phyloP scores from a whole-genome alignment of 2,113 vertebrate species.

The Halcyon senegalensis region DNA sequence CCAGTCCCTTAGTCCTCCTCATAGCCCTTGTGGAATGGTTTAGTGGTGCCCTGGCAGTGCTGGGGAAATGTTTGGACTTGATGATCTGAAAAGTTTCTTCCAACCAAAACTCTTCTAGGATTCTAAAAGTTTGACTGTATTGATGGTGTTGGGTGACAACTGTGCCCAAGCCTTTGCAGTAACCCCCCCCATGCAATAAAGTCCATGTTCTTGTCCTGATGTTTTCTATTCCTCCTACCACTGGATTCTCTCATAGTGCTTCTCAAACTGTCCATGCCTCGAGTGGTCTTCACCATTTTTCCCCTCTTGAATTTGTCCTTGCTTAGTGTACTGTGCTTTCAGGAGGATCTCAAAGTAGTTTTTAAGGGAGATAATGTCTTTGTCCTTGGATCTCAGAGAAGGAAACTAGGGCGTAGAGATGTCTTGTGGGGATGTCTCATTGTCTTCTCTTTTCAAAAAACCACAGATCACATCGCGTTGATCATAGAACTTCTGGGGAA shows the following conservation, averaged over 20 bases:
- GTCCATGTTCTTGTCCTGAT: neutral
- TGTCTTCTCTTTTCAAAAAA: slow-evolving; percentile 46
- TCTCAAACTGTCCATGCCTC: neutral
- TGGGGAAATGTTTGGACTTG: neutral
- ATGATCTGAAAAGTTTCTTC: neutral
- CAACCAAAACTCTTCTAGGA: too few species aligned
- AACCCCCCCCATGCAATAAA: accelerated
- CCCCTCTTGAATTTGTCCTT: neutral
- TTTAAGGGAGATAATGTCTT: neutral
- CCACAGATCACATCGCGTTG: slow-evolving; percentile 95
- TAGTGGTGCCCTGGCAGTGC: neutral
- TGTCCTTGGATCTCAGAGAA: neutral
- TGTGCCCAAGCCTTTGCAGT: neutral
- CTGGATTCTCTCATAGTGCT: neutral
- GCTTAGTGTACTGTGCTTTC: neutral
- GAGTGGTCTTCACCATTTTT: neutral
- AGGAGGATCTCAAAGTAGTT: neutral
- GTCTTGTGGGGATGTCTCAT: slow-evolving; percentile 54
- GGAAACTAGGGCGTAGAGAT: neutral
- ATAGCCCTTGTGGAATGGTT: too few species aligned
- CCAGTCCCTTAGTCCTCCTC: too few species aligned
- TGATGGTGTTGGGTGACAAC: neutral
- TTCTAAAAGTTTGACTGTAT: neutral
- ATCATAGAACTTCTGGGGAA: slow-evolving; percentile 98
- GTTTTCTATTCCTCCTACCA: neutral